These are phyloP conservation scores for Sterrhoptilus dennistouni DNA, from an alignment of 2,113 vertebrate species.

Conservation along the genomic window DNA sequence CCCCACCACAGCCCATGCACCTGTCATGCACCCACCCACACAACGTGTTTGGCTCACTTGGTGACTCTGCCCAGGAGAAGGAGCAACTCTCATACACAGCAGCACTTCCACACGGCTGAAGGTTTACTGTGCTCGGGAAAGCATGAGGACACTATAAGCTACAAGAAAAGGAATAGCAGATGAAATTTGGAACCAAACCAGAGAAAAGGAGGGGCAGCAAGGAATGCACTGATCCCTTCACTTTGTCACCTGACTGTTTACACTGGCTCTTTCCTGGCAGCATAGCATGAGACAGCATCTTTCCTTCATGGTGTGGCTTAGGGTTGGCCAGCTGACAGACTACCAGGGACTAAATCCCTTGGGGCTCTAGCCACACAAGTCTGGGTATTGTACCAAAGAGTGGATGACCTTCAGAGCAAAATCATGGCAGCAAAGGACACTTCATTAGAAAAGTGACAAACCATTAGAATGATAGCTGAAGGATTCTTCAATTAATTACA, in stretches of 20 bases:
- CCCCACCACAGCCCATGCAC: background rate
- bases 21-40: fast-evolving
- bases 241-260: background rate
- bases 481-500: background rate
- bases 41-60: fast-evolving
- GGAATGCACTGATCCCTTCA: background rate
- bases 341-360: no score
- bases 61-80: background rate
- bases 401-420: background rate
- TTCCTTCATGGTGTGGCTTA: background rate
- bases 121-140: background rate
- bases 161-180: background rate
- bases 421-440: background rate
- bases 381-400: background rate
- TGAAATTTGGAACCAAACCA: background rate
- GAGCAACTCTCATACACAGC: background rate
- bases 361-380: background rate
- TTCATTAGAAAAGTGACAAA: background rate
- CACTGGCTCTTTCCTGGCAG: background rate
- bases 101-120: background rate
- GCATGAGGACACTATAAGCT: fast-evolving
- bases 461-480: background rate
- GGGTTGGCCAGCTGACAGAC: fast-evolving
- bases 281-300: background rate
- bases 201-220: background rate